Conservation (phyloP, 2,797 vertebrate species). For the Scarus forsteni region DNA sequence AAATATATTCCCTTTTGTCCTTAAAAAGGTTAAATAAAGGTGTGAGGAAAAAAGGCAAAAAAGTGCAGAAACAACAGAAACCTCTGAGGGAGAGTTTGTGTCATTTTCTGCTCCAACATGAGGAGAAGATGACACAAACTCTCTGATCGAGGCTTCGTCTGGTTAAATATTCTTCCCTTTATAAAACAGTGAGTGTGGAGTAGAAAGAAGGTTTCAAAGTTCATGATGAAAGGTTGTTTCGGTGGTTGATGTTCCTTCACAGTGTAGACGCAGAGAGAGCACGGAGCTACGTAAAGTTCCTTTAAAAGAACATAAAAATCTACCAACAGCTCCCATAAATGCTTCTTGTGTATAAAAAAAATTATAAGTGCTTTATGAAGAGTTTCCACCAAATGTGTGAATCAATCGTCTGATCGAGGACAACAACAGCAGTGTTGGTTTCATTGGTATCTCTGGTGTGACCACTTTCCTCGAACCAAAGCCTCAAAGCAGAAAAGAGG, state of each 20-base stretch:
- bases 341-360: no score
- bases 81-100: not conserved
- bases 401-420: no score
- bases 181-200: constrained; percentile 11
- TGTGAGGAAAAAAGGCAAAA: constrained; percentile 63
- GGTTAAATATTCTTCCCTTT: constrained; percentile 33
- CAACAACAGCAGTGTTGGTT: not conserved
- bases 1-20: constrained; percentile 47
- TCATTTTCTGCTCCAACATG: not conserved
- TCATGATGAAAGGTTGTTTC: constrained; percentile 9
- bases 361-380: not conserved
- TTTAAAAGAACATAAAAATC: no score
- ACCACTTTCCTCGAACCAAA: no score
- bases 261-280: constrained; percentile 18
- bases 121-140: not conserved
- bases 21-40: constrained; percentile 49
- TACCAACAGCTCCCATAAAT: no score
- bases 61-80: constrained; percentile 65
- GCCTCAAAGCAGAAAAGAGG: not conserved
- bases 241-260: constrained; percentile 6
- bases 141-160: not conserved
- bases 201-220: not conserved
- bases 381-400: no score
- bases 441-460: no score
- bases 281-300: not conserved